phyloP scores from a whole-genome alignment of 2,113 vertebrate genomes.

The Serinus canaria region DNA sequence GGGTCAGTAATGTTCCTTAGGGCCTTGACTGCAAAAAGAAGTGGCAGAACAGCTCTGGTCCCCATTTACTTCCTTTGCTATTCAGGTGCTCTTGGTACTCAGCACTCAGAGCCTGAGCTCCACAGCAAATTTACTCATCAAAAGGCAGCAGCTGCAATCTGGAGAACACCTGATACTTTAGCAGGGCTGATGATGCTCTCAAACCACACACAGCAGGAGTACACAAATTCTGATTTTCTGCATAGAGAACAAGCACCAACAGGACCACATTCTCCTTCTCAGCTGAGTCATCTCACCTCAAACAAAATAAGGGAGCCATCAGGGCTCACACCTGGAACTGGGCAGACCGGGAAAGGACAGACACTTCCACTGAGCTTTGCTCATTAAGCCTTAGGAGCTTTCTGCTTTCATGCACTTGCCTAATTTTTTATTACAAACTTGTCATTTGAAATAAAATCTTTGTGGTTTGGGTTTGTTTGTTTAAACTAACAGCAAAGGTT shows the following conservation, averaged over 20 bases:
- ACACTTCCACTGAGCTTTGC: neutral
- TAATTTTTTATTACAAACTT: neutral
- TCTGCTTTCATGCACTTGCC: neutral
- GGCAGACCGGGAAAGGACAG: neutral
- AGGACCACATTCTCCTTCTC: neutral
- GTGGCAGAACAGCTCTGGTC: neutral
- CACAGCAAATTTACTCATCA: neutral
- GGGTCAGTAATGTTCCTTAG: neutral
- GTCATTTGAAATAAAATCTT: neutral
- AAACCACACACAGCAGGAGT: neutral
- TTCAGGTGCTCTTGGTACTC: neutral
- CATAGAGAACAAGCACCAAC: neutral
- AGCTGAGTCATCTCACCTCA: neutral
- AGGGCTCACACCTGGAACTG: neutral
- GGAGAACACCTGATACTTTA: neutral
- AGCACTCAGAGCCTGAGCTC: neutral
- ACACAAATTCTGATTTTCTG: neutral
- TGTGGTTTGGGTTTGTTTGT: neutral
- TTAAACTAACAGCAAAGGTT: neutral
- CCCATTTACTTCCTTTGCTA: neutral
- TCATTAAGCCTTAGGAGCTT: neutral
- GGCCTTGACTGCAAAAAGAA: neutral
- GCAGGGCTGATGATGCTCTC: neutral
- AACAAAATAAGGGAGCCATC: neutral
- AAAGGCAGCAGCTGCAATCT: neutral